Percentiles rank a stretch among this genome's conserved stretches.
phyloP scores from a whole-genome alignment of 1,140 invertebrate genomes.

The Neocloeon triangulifer region DNA sequence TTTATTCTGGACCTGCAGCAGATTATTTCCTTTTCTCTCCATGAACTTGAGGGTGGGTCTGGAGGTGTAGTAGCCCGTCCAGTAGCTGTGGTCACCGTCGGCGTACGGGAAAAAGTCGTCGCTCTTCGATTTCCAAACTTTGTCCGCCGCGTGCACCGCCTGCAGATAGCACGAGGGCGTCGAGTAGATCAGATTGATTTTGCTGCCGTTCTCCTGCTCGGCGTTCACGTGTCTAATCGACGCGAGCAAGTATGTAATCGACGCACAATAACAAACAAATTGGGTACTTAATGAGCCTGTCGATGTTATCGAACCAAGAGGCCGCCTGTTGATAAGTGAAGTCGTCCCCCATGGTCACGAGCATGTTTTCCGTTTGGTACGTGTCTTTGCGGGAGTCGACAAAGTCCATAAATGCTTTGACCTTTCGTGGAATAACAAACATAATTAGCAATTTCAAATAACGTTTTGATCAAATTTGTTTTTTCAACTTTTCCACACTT shows the following conservation, averaged over 20 bases:
- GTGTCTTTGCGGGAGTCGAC: neutral
- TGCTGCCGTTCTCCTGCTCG: constrained; percentile 20
- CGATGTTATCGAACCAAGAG: constrained; percentile 37
- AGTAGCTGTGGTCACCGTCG: constrained; percentile 26
- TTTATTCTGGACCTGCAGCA: constrained; percentile 20
- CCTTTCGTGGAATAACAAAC: too few species aligned
- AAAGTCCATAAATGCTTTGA: constrained; percentile 2
- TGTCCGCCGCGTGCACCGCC: constrained; percentile 19
- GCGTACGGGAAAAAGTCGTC: constrained; percentile 34
- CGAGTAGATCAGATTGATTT: constrained; percentile 29
- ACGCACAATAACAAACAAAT: too few species aligned
- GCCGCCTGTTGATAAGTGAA: constrained; percentile 39
- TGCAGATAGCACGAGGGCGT: constrained; percentile 30
- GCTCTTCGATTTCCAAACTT: constrained; percentile 21
- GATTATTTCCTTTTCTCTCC: constrained; percentile 22
- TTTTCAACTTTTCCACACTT: too few species aligned
- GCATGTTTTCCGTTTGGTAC: constrained; percentile 28
- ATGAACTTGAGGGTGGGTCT: constrained; percentile 22
- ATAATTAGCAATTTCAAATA: too few species aligned
- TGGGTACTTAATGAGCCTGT: constrained; percentile 33
- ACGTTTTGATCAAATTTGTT: too few species aligned
- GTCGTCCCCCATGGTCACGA: constrained; percentile 43
- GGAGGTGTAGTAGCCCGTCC: constrained; percentile 46
- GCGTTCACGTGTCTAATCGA: constrained; percentile 17
- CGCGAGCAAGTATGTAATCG: constrained; percentile 2